Evolutionary conservation across 1,140 invertebrate genomes (phyloP), one percentile per base, ranked within the genome.

Genomic region (Drosophila repleta): DNA sequence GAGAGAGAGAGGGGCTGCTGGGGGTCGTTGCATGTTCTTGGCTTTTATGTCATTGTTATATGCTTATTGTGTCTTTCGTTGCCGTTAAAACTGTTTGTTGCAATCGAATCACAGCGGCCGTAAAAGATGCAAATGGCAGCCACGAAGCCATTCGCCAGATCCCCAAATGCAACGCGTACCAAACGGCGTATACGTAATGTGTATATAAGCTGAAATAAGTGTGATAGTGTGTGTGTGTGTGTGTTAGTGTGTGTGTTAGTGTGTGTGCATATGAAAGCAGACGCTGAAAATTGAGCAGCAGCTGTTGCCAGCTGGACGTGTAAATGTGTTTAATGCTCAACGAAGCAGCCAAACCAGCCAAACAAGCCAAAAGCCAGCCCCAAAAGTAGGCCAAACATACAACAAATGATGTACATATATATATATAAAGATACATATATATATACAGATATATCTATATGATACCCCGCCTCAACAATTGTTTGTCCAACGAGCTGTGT

Each of bases 71-170:
- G 77, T 72, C 78, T 75, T 57, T 37, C 51, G 58, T 41, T 58
- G 66, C 62, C 80, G 81, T 84, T 87, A 83, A 83, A 83, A 84
- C 72, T 68, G 76, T 83, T 84, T 76, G 80, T 76, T 75, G 81
- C 72, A 83, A 83, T 83, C 80, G 81, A 83, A 83, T 83, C 80
- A 79, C 72, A 73, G 76, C 81, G 80, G 80, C 80, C 78, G 73
- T 85, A 81, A 87, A 81, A 85, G 68, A 85, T 84, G 81, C 81
- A 81, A 84, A 81, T 85, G 81, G 76, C 61, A 67, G 68, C 73
- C 51, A 74, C 45, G 65, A 74, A 74, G 64, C 52, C 65, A 67
- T 67, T 67, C 55, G 48, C 10, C 39, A 26, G 64, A 26, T 53
- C 55, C 55, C 43, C 41, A 53, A 43, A 24, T 46, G 46, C 21